These are phyloP conservation scores for Idaea aversata DNA, from an alignment of 2,888 invertebrate genomes.

Conservation along the genomic window DNA sequence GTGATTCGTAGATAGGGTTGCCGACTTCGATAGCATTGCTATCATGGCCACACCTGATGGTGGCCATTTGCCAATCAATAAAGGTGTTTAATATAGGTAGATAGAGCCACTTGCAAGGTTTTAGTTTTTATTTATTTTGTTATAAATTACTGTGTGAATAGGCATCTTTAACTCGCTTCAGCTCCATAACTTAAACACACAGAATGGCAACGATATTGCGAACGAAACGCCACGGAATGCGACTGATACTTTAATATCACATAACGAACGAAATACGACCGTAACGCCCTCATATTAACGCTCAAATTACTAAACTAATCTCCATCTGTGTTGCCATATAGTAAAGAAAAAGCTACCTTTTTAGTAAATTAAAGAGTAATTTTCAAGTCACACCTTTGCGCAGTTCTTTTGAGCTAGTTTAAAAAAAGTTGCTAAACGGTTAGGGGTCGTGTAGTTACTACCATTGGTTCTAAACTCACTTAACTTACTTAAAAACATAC, in stretches of 20 bases:
- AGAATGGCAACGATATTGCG: conserved; percentile 26
- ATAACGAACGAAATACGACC: neutral
- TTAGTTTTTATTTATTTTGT: too few species aligned
- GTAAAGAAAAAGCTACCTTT: neutral
- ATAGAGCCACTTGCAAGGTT: too few species aligned
- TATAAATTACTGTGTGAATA: neutral
- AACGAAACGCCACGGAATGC: conserved; percentile 27
- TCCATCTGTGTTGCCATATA: neutral
- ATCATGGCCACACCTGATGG: too few species aligned
- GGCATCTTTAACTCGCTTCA: neutral
- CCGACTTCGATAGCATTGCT: too few species aligned
- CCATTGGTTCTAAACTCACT: neutral
- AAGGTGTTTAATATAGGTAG: too few species aligned
- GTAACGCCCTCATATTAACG: neutral
- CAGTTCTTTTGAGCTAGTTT: conserved; percentile 4
- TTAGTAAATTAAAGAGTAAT: conserved; percentile 1
- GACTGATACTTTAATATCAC: conserved; percentile 8
- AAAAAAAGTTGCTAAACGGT: neutral
- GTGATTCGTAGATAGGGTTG: too few species aligned
- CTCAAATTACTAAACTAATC: neutral
- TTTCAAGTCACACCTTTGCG: conserved; percentile 1
- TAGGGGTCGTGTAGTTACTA: neutral
- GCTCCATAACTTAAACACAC: neutral
- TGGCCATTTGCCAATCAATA: too few species aligned
- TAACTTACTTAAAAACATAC: neutral